These are phyloP conservation scores for Galaxea fascicularis DNA, from an alignment of 92 coral and sea anemone genomes.

Conservation along the genomic window DNA sequence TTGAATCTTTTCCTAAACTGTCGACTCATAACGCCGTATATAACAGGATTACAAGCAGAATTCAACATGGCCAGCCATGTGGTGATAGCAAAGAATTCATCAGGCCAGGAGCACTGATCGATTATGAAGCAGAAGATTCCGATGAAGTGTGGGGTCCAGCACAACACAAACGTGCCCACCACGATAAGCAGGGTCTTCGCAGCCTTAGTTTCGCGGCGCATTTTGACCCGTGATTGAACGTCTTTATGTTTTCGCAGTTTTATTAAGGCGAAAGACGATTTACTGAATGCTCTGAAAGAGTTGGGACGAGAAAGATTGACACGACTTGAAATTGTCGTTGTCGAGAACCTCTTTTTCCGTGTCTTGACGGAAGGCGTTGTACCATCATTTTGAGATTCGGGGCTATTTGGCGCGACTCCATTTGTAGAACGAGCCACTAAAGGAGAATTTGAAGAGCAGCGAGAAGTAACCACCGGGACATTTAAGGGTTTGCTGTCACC, in stretches of 20 bases:
- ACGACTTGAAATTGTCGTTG: conserved; percentile 6
- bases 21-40: conserved; percentile 88
- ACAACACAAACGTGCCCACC: conserved; percentile 80
- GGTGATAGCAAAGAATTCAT: conserved; percentile 80
- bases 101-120: conserved; percentile 76
- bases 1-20: conserved; percentile 86
- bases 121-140: conserved; percentile 83
- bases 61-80: conserved; percentile 93
- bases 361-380: background rate
- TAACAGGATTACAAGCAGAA: conserved; percentile 92
- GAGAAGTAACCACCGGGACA: conserved; percentile 26
- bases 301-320: conserved; percentile 20
- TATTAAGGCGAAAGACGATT: conserved; percentile 26
- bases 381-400: background rate
- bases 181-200: conserved; percentile 83
- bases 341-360: conserved; percentile 19
- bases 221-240: conserved; percentile 33
- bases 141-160: conserved; percentile 88
- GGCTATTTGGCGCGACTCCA: background rate
- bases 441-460: conserved; percentile 3
- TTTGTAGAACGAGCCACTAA: conserved; percentile 2
- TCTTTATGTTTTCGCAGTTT: conserved; percentile 43
- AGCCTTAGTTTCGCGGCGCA: conserved; percentile 85
- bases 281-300: conserved; percentile 45
- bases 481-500: background rate